phyloP scores from a whole-genome alignment of 92 coral and sea anemone species.

The Parazoanthus atlanticus region DNA sequence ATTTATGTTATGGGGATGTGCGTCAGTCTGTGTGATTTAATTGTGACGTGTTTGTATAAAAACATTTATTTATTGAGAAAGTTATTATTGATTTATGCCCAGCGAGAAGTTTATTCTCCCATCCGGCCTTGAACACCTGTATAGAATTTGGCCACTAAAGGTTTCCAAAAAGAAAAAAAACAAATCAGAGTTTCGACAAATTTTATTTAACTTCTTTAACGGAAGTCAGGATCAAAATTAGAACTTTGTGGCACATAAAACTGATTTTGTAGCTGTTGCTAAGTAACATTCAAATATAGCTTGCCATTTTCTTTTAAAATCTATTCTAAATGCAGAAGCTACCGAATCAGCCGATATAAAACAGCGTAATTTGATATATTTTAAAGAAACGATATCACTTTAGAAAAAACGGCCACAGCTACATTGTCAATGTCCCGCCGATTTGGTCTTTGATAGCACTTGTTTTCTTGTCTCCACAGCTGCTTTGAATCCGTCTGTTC shows the following conservation, averaged over 20 bases:
- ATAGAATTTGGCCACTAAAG: neutral
- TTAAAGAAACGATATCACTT: neutral
- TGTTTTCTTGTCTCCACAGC: neutral
- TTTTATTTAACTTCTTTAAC: neutral
- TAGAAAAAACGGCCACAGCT: neutral
- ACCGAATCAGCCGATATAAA: neutral
- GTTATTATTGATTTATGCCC: neutral
- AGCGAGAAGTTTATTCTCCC: neutral
- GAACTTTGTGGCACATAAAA: neutral
- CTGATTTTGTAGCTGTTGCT: neutral
- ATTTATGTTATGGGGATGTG: neutral
- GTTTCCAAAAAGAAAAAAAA: too few species aligned
- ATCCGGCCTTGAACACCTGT: neutral
- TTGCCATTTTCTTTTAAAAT: neutral
- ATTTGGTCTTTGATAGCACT: neutral
- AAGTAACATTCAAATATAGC: neutral
- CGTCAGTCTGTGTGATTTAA: neutral
- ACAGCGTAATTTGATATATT: neutral
- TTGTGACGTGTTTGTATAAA: neutral
- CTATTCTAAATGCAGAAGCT: neutral
- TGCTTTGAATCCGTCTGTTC: constrained; percentile 4
- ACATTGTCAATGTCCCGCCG: neutral
- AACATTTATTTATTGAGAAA: neutral
- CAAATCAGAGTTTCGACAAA: neutral
- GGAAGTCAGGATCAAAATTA: neutral